phyloP scores from a whole-genome alignment of 2,888 invertebrate genomes.

The Peribatodes rhomboidaria region DNA sequence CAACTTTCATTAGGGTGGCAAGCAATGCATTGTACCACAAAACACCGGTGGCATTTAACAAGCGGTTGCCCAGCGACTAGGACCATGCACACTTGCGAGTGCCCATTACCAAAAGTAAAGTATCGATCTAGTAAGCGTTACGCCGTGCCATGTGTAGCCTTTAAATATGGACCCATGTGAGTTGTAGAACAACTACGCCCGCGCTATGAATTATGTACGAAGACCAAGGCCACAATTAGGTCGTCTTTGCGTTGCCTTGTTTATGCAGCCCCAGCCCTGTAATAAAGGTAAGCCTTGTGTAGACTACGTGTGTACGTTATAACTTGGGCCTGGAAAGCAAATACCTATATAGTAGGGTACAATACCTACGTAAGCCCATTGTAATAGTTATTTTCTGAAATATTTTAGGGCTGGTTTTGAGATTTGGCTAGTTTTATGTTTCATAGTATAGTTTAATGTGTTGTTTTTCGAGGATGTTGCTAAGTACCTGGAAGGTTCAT shows the following conservation, averaged over 20 bases:
- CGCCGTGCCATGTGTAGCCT: constrained; percentile 23
- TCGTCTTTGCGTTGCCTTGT: constrained; percentile 57
- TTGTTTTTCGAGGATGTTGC: too few relatives aligned
- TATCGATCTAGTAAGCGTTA: constrained; percentile 36
- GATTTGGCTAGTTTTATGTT: too few relatives aligned
- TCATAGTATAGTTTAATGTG: too few relatives aligned
- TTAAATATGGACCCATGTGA: constrained; percentile 44
- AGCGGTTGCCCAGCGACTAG: constrained; percentile 56
- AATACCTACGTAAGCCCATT: background rate
- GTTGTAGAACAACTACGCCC: constrained; percentile 42
- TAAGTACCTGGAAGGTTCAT: too few relatives aligned
- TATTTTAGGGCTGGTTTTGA: too few relatives aligned
- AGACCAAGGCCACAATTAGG: constrained; percentile 62
- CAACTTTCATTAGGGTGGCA: background rate
- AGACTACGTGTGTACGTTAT: too few relatives aligned
- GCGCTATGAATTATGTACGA: constrained; percentile 66
- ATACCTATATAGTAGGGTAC: constrained; percentile 32
- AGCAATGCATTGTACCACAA: constrained; percentile 1
- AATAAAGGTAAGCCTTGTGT: constrained; percentile 33
- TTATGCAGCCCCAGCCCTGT: constrained; percentile 32
- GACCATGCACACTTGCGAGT: constrained; percentile 17
- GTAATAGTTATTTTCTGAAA: too few relatives aligned
- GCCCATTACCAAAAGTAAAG: constrained; percentile 39
- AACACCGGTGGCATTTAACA: constrained; percentile 33
- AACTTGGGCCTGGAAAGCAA: too few relatives aligned